phyloP scores from a whole-genome alignment of 2,113 vertebrate genomes.

The Oncorhynchus nerka region DNA sequence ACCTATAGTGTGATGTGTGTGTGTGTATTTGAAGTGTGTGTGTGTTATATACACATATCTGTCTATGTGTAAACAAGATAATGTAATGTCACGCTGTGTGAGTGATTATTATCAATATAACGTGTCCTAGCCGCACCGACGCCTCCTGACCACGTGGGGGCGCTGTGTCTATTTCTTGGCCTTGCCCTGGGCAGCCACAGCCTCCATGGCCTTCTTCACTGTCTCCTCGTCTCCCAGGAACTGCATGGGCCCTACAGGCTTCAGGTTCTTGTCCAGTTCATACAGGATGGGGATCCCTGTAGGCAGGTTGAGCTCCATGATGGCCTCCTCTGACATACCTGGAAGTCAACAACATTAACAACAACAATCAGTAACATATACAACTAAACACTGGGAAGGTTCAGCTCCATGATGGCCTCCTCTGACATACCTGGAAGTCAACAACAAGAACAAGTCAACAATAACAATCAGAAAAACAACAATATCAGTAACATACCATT shows the following conservation, averaged over 20 bases:
- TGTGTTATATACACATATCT: conserved; percentile 10
- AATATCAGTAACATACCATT: not conserved
- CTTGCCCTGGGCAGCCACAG: conserved; percentile 87
- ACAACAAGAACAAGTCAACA: not conserved
- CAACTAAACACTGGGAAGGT: conserved; percentile 70
- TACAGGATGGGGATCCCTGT: conserved; percentile 87
- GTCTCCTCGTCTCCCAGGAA: conserved; percentile 88
- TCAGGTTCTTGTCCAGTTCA: conserved; percentile 87
- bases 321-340: conserved; percentile 86
- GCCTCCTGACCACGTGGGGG: not conserved
- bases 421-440: conserved; percentile 79
- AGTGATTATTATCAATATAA: not conserved
- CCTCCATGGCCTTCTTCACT: conserved; percentile 86
- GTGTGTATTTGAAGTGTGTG: conserved; percentile 5
- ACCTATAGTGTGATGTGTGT: not conserved
- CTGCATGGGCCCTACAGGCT: conserved; percentile 85
- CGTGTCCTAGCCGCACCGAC: not conserved
- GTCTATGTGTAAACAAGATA: conserved; percentile 15
- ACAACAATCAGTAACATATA: too few relatives aligned
- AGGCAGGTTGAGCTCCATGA: conserved; percentile 89
- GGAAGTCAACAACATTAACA: not conserved
- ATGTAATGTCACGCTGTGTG: conserved; percentile 20
- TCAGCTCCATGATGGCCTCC: conserved; percentile 88
- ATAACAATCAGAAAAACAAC: not conserved
- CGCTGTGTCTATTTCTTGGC: conserved; percentile 79